phyloP scores from a whole-genome alignment of 2,888 invertebrate species.

The Cephus nigrinus region DNA sequence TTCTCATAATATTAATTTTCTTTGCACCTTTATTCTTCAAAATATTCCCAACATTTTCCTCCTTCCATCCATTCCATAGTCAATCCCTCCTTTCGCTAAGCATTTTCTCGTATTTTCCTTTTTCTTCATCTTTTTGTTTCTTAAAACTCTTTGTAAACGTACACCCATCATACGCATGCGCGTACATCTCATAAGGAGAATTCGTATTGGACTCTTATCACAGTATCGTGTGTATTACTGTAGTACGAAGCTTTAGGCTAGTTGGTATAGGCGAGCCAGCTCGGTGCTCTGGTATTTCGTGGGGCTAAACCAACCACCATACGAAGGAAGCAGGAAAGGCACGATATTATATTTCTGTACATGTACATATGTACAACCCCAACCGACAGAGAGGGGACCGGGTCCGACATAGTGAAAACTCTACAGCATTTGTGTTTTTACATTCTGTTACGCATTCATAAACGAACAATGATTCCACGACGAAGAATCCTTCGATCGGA shows the following conservation, averaged over 20 bases:
- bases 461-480: not conserved
- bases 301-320: constrained; percentile 21
- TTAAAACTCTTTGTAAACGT: not conserved
- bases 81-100: not conserved
- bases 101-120: not conserved
- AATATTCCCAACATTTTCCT: not conserved
- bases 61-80: not conserved
- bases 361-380: constrained; percentile 30
- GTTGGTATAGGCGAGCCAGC: constrained; percentile 21
- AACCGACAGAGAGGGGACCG: not conserved
- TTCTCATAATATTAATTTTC: not conserved
- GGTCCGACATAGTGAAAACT: not conserved
- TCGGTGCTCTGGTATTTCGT: constrained; percentile 33
- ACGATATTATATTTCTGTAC: constrained; percentile 43
- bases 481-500: not conserved
- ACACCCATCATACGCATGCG: not conserved
- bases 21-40: not conserved
- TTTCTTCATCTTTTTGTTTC: not conserved
- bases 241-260: constrained; percentile 39
- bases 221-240: constrained; percentile 43
- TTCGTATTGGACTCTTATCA: constrained; percentile 38
- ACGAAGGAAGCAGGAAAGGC: constrained; percentile 52
- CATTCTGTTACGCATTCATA: not conserved
- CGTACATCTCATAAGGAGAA: constrained; percentile 19
- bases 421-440: not conserved